phyloP scores from a whole-genome alignment of 2,113 vertebrate genomes.

The Lepisosteus osseus region DNA sequence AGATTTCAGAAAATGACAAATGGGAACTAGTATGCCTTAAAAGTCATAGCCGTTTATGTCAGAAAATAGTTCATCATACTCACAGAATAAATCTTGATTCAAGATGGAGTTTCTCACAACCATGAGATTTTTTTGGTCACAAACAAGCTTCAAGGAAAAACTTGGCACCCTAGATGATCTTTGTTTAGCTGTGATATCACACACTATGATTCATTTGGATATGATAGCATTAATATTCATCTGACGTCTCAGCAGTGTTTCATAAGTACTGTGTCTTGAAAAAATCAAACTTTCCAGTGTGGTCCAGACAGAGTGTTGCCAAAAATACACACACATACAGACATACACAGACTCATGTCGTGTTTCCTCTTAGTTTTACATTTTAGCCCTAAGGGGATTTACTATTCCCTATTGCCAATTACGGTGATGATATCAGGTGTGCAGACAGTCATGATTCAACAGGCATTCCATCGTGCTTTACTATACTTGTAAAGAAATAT shows the following conservation, averaged over 20 bases:
- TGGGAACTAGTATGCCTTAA: too few relatives aligned
- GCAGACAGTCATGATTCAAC: too few relatives aligned
- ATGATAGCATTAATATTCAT: background rate
- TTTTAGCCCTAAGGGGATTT: background rate
- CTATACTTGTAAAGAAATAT: too few relatives aligned
- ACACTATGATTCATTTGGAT: background rate
- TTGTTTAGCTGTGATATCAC: background rate
- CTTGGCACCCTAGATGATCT: background rate
- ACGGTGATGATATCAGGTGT: too few relatives aligned
- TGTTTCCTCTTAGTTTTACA: background rate
- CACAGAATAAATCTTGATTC: too few relatives aligned
- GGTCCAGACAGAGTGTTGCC: slow-evolving; percentile 6
- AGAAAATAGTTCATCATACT: too few relatives aligned
- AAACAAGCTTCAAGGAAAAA: too few relatives aligned
- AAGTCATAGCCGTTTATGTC: too few relatives aligned
- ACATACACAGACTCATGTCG: background rate
- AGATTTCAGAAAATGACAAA: too few relatives aligned
- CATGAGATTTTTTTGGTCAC: too few relatives aligned
- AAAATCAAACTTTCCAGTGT: background rate
- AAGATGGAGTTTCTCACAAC: too few relatives aligned
- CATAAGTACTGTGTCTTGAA: background rate
- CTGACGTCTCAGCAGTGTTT: background rate
- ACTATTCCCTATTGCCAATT: background rate
- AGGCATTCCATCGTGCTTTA: too few relatives aligned
- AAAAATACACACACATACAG: background rate